These are phyloP conservation scores for Seriola aureovittata DNA, from an alignment of 2,113 vertebrate species.

Conservation along the genomic window DNA sequence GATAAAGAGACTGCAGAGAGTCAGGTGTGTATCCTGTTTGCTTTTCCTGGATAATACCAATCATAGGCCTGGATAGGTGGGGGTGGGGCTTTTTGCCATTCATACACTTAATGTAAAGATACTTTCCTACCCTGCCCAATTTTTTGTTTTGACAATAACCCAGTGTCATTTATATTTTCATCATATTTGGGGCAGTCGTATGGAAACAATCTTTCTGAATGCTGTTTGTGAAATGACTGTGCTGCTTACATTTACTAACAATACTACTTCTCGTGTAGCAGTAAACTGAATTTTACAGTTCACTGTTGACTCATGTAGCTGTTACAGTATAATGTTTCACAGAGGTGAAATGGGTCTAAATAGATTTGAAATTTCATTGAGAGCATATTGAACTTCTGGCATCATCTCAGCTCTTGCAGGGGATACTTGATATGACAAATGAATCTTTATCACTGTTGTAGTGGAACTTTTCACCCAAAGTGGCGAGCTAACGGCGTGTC, in stretches of 20 bases:
- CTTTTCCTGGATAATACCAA: background rate
- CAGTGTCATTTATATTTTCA: background rate
- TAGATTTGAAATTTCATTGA: background rate
- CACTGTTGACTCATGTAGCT: constrained; percentile 11
- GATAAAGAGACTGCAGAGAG: constrained; percentile 89
- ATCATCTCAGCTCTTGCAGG: background rate
- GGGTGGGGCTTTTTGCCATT: background rate
- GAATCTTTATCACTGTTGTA: background rate
- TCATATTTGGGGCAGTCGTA: constrained; percentile 31
- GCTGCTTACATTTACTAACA: constrained; percentile 25
- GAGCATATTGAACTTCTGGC: background rate
- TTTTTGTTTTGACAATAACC: background rate
- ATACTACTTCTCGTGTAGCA: constrained; percentile 1
- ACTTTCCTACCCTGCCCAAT: constrained; percentile 36
- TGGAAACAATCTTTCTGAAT: constrained; percentile 52
- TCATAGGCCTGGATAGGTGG: background rate
- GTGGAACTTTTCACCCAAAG: background rate
- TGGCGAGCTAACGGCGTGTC: background rate
- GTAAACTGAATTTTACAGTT: constrained; percentile 10
- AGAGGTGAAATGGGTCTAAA: constrained; percentile 30
- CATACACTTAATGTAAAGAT: constrained; percentile 33
- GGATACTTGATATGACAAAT: background rate
- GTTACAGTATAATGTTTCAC: constrained; percentile 68
- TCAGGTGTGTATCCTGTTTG: constrained; percentile 84
- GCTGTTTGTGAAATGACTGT: constrained; percentile 54